Conservation (phyloP, 2,888 invertebrate genomes). For the Leucophenga maculata region DNA sequence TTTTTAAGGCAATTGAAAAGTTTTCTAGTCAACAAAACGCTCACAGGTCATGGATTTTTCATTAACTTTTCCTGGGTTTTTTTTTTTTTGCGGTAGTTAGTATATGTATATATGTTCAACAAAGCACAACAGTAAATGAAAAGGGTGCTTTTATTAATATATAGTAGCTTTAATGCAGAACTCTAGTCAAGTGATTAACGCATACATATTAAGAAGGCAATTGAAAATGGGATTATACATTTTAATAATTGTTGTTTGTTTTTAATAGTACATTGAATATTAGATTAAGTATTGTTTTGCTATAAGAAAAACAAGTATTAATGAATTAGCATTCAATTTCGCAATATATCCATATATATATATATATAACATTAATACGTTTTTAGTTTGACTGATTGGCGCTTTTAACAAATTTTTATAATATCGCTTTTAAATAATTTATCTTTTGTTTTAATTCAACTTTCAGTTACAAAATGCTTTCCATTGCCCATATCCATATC, state of each 20-base stretch:
- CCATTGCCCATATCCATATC: constrained; percentile 33
- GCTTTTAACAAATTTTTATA: constrained; percentile 36
- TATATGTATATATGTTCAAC: neutral
- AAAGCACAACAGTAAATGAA: constrained; percentile 4
- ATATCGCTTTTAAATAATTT: neutral
- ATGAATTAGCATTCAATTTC: constrained; percentile 21
- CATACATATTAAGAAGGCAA: neutral
- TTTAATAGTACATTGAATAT: no score
- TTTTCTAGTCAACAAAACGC: constrained; percentile 13
- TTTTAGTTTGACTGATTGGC: neutral
- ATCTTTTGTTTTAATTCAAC: constrained; percentile 3
- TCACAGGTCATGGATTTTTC: constrained; percentile 2
- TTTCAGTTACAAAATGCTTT: neutral
- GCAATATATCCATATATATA: neutral
- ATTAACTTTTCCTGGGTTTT: constrained; percentile 5
- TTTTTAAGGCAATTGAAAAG: constrained; percentile 22
- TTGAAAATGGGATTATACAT: neutral
- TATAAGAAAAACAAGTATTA: no score
- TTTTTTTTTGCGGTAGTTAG: neutral
- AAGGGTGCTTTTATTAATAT: neutral
- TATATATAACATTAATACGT: no score
- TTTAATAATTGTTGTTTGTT: no score
- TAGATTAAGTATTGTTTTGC: no score
- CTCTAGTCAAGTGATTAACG: no score
- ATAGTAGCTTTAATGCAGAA: neutral